A percentile compares a stretch with the other conserved stretches of the same genome.
These are phyloP conservation scores for Drosophila serrata DNA, from an alignment of 1,140 invertebrate species.

Conservation along the genomic window DNA sequence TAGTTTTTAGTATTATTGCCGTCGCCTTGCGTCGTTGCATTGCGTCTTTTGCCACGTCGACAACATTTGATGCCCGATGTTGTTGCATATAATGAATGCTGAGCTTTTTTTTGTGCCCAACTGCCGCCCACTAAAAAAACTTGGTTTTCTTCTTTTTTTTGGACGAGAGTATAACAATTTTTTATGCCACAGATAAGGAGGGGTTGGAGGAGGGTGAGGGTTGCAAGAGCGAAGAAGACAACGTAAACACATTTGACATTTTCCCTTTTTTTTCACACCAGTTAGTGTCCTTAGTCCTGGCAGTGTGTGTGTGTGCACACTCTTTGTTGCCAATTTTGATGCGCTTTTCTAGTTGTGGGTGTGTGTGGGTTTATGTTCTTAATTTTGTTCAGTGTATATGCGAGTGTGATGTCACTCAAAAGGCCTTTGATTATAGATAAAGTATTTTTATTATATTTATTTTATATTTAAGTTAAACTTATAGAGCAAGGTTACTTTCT, in stretches of 20 bases:
- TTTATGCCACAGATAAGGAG: slow-evolving; percentile 63
- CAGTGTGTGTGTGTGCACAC: slow-evolving; percentile 29
- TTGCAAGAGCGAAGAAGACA: slow-evolving; percentile 18
- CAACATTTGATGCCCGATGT: slow-evolving; percentile 69
- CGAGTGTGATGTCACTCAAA: slow-evolving; percentile 26
- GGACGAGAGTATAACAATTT: slow-evolving; percentile 30
- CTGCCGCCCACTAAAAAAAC: slow-evolving; percentile 51
- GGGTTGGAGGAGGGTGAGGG: not conserved
- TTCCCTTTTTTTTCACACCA: slow-evolving; percentile 73
- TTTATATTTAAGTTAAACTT: not conserved
- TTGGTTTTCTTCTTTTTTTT: not conserved
- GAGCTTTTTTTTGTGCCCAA: slow-evolving; percentile 19
- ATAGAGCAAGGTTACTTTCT: not conserved
- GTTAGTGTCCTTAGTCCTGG: slow-evolving; percentile 39
- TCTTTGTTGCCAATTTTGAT: slow-evolving; percentile 57
- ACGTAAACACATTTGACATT: slow-evolving; percentile 82
- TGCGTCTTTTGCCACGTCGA: slow-evolving; percentile 75
- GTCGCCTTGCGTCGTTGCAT: slow-evolving; percentile 55
- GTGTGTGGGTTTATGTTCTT: not conserved
- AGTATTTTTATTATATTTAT: not conserved
- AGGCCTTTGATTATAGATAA: slow-evolving; percentile 21
- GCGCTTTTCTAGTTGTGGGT: slow-evolving; percentile 56
- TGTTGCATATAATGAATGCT: slow-evolving; percentile 80
- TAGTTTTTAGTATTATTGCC: slow-evolving; percentile 78
- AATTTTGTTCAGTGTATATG: slow-evolving; percentile 3